Conservation (phyloP, 2,888 invertebrate species). For the Clistopyga incitator region DNA sequence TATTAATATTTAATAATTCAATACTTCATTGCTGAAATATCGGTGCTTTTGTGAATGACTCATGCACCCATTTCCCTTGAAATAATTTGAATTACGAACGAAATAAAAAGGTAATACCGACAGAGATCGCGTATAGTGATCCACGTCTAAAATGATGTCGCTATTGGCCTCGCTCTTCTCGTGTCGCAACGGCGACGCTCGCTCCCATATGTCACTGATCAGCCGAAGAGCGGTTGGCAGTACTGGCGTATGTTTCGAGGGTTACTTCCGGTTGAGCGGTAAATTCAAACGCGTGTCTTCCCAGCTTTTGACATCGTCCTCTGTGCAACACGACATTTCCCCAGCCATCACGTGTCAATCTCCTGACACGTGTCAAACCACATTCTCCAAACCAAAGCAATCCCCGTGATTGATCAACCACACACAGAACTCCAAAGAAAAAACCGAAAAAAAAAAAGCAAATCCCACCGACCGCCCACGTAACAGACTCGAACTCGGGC, state of each 20-base stretch:
- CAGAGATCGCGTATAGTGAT: too few species aligned
- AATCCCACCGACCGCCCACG: not conserved
- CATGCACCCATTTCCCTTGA: too few species aligned
- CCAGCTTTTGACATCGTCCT: not conserved
- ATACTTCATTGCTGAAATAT: too few species aligned
- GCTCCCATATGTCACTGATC: not conserved
- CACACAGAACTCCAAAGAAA: too few species aligned
- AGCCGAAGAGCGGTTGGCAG: conserved; percentile 20
- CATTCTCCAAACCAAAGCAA: not conserved
- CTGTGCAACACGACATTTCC: not conserved
- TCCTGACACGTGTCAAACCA: not conserved
- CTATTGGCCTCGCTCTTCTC: not conserved
- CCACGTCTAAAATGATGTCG: not conserved
- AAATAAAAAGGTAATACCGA: too few species aligned
- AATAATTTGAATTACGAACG: too few species aligned
- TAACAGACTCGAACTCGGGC: not conserved
- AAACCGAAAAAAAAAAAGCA: too few species aligned
- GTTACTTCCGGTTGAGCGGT: conserved; percentile 42
- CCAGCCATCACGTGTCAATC: not conserved
- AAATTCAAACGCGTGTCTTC: conserved; percentile 37
- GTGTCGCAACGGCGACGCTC: too few species aligned
- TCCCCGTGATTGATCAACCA: not conserved
- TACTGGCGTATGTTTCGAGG: not conserved
- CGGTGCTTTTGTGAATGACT: too few species aligned
- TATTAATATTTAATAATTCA: too few species aligned